Percentiles rank a stretch among this genome's conserved stretches.
Conservation (phyloP, 2,113 vertebrate species). For the Phoenicopterus ruber region DNA sequence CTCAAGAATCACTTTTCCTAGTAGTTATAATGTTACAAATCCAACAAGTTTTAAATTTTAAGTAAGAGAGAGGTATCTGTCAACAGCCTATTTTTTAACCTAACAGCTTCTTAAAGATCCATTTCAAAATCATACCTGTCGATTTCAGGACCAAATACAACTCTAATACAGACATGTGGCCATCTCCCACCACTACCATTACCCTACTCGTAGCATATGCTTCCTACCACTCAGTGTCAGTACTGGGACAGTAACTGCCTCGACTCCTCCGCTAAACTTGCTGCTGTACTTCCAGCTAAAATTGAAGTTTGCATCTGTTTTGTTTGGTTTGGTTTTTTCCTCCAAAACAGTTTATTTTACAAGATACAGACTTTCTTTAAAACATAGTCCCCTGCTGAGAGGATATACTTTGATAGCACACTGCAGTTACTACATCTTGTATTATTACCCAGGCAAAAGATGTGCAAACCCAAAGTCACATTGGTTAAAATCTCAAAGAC, state of each 20-base stretch:
- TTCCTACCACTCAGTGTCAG: not conserved
- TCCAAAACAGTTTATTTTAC: not conserved
- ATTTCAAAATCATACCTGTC: accelerated
- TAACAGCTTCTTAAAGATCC: not conserved
- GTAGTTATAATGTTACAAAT: not conserved
- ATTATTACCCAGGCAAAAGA: not conserved
- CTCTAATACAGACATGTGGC: accelerated
- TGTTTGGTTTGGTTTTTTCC: not conserved
- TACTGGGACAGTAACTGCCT: not conserved
- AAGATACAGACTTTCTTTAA: not conserved
- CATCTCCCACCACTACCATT: not conserved
- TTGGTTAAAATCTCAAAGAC: not conserved
- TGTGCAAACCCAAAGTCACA: not conserved
- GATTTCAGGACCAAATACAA: not conserved
- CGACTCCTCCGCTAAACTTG: not conserved
- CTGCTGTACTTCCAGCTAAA: not conserved
- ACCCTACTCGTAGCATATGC: not conserved
- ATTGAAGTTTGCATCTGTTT: not conserved
- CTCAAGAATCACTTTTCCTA: not conserved
- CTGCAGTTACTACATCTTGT: not conserved
- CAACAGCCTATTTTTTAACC: not conserved
- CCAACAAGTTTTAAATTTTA: not conserved
- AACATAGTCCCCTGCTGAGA: not conserved
- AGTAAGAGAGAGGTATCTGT: not conserved
- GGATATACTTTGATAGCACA: not conserved